These are phyloP conservation scores for Micromussa lordhowensis DNA, from an alignment of 92 coral and sea anemone species.

Conservation along the genomic window DNA sequence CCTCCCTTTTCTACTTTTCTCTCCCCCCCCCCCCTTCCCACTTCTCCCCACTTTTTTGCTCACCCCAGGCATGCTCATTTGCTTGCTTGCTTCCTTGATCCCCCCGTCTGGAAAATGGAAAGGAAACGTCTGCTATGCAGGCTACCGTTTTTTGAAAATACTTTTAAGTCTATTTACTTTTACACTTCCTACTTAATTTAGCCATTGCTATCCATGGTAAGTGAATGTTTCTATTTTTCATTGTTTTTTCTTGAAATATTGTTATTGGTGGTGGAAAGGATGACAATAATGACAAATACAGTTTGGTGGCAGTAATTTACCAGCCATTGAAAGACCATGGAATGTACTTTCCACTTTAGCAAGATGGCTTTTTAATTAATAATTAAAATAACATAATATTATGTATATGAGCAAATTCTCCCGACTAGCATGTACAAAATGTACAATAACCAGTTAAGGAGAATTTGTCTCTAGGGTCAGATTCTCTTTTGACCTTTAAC, in stretches of 20 bases:
- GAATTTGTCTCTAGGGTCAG: slow-evolving; percentile 19
- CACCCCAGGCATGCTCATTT: no score
- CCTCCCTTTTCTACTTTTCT: no score
- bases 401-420: not conserved
- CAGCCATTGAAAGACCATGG: not conserved
- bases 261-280: not conserved
- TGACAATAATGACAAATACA: no score
- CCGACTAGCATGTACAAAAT: no score
- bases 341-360: not conserved
- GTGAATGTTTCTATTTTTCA: not conserved
- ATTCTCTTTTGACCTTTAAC: slow-evolving; percentile 36
- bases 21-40: no score
- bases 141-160: not conserved
- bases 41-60: no score
- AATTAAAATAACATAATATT: no score
- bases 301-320: no score
- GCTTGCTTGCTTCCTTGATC: no score
- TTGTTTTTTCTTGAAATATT: not conserved
- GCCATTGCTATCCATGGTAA: not conserved
- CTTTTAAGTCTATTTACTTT: not conserved
- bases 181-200: not conserved
- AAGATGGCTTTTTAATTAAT: not conserved
- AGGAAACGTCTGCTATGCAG: no score
- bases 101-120: no score
- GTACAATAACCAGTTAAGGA: not conserved